phyloP scores from a whole-genome alignment of 2,113 vertebrate genomes.

The Anolis sagrei region DNA sequence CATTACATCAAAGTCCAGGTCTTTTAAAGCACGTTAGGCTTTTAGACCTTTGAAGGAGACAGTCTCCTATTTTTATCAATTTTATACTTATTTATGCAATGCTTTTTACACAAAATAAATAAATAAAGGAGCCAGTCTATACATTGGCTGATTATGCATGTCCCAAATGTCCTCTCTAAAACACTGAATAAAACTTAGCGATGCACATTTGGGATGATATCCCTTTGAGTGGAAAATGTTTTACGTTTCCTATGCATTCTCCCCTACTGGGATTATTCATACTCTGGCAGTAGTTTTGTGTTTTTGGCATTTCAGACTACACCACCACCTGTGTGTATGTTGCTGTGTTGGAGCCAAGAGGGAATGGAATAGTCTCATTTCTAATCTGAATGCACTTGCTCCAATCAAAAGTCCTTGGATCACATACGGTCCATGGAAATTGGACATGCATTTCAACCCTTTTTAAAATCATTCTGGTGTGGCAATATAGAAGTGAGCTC shows the following conservation, averaged over 20 bases:
- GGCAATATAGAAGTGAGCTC: neutral
- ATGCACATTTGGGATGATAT: neutral
- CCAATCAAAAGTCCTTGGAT: neutral
- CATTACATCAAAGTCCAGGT: neutral
- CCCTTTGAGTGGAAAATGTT: neutral
- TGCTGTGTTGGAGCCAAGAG: neutral
- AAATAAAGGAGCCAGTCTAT: too few relatives aligned
- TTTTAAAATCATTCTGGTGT: neutral
- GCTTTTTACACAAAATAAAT: too few relatives aligned
- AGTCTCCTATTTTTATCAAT: too few relatives aligned
- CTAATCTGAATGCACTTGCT: neutral
- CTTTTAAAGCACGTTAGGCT: neutral
- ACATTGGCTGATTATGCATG: too few relatives aligned
- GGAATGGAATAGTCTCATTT: neutral
- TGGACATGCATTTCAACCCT: neutral
- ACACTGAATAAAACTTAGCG: neutral
- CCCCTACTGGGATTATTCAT: constrained; percentile 2
- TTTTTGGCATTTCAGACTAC: neutral
- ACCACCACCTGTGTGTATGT: neutral
- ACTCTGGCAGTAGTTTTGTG: neutral
- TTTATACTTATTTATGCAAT: too few relatives aligned
- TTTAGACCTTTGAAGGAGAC: neutral
- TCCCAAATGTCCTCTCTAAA: neutral
- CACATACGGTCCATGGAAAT: neutral
- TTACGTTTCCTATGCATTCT: neutral